Percentiles rank a stretch among this genome's conserved stretches.
phyloP scores from a whole-genome alignment of 2,113 vertebrate species.

The Arizona elegans region DNA sequence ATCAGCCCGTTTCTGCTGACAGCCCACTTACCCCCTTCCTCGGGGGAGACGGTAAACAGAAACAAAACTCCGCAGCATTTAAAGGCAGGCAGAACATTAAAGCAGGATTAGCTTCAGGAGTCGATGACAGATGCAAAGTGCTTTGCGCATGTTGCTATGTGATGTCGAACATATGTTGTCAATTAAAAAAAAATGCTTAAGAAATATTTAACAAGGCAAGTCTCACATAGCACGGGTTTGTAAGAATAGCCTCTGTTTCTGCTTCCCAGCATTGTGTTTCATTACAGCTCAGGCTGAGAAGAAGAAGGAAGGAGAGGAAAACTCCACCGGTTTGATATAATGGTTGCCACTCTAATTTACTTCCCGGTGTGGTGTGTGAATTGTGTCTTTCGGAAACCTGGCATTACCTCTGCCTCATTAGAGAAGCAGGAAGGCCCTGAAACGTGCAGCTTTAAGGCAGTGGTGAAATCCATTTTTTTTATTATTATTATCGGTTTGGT shows the following conservation, averaged over 20 bases:
- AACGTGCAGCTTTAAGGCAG: not conserved
- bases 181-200: slow-evolving; percentile 67
- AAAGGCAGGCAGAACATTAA: slow-evolving; percentile 57
- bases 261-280: slow-evolving; percentile 44
- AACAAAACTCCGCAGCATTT: slow-evolving; percentile 55
- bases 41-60: slow-evolving; percentile 57
- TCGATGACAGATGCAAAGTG: slow-evolving; percentile 65
- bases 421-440: not conserved
- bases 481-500: no score
- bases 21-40: slow-evolving; percentile 21
- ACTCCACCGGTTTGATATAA: slow-evolving; percentile 5
- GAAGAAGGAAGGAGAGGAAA: not conserved
- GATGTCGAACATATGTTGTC: slow-evolving; percentile 69
- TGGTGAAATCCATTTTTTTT: no score
- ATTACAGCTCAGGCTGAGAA: slow-evolving; percentile 25
- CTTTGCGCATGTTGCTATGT: slow-evolving; percentile 62
- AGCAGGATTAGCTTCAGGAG: slow-evolving; percentile 61
- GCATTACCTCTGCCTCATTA: not conserved
- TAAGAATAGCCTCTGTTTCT: slow-evolving; percentile 59
- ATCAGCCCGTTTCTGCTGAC: slow-evolving; percentile 44
- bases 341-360: slow-evolving; percentile 16
- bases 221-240: slow-evolving; percentile 47
- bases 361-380: slow-evolving; percentile 21
- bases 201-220: slow-evolving; percentile 70
- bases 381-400: slow-evolving; percentile 30